Conservation (phyloP, 2,113 vertebrate species). For the rabbit (Oryctolagus cuniculus) region DNA sequence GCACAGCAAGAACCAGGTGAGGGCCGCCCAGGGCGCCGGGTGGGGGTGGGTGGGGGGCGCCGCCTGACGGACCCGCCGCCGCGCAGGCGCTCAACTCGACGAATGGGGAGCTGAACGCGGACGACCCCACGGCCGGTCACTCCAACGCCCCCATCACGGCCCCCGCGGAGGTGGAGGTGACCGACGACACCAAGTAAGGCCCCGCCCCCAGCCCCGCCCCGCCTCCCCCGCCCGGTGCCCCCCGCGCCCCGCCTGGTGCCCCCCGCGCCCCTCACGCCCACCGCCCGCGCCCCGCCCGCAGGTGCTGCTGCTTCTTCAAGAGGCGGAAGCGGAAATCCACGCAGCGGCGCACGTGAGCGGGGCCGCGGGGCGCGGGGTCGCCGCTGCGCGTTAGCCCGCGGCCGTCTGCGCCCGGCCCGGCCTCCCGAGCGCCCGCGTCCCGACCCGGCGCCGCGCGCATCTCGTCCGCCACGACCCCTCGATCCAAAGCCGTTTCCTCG, state of each 20-base stretch:
- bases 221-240: rapidly evolving
- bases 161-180: slow-evolving; percentile 96
- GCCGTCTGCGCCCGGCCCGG: not conserved
- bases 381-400: not conserved
- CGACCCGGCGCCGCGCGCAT: not conserved
- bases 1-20: slow-evolving; percentile 97
- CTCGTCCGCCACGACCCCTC: slow-evolving; percentile 74
- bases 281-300: rapidly evolving
- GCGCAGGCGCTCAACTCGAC: slow-evolving; percentile 97
- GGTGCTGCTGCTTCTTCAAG: slow-evolving; percentile 99
- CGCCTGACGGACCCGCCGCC: rapidly evolving
- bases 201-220: rapidly evolving
- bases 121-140: slow-evolving; percentile 97
- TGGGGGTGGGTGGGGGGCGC: rapidly evolving
- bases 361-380: not conserved
- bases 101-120: slow-evolving; percentile 97
- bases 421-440: too few species aligned
- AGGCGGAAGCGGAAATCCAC: slow-evolving; percentile 98
- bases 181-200: slow-evolving; percentile 97
- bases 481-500: slow-evolving; percentile 79
- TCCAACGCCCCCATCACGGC: slow-evolving; percentile 99
- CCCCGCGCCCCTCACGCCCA: too few species aligned
- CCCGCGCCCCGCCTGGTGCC: rapidly evolving
- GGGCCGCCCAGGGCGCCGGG: not conserved
- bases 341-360: slow-evolving; percentile 95